These are phyloP conservation scores for Heliconius melpomene DNA, from an alignment of 1,140 invertebrate genomes.

Conservation along the genomic window DNA sequence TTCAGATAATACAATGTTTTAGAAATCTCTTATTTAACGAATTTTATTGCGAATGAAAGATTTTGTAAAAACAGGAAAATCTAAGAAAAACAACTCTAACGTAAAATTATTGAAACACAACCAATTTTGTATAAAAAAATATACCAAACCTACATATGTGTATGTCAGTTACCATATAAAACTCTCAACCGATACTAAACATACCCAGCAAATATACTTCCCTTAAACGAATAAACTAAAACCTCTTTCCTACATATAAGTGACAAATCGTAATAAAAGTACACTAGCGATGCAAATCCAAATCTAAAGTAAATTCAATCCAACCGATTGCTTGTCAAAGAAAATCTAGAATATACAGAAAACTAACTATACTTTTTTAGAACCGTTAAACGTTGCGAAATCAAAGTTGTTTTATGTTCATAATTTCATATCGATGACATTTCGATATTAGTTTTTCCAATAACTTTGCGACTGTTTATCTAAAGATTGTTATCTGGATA, in stretches of 20 bases:
- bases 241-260: neutral
- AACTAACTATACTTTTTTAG: neutral
- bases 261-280: neutral
- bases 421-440: neutral
- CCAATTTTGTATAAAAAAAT: no score
- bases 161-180: no score
- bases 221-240: neutral
- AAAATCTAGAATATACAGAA: neutral
- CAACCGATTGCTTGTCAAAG: conserved; percentile 2
- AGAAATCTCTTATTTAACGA: no score
- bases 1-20: no score
- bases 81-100: no score
- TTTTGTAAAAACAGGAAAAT: no score
- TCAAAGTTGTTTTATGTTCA: neutral
- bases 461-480: neutral
- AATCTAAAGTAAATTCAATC: conserved; percentile 2
- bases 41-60: no score
- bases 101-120: no score
- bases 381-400: neutral
- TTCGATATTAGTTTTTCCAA: conserved; percentile 2
- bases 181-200: neutral
- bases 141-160: no score
- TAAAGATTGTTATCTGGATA: no score
- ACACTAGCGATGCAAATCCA: neutral
- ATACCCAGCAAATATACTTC: neutral